phyloP scores from a whole-genome alignment of 2,888 invertebrate genomes.

The Laothoe populi region DNA sequence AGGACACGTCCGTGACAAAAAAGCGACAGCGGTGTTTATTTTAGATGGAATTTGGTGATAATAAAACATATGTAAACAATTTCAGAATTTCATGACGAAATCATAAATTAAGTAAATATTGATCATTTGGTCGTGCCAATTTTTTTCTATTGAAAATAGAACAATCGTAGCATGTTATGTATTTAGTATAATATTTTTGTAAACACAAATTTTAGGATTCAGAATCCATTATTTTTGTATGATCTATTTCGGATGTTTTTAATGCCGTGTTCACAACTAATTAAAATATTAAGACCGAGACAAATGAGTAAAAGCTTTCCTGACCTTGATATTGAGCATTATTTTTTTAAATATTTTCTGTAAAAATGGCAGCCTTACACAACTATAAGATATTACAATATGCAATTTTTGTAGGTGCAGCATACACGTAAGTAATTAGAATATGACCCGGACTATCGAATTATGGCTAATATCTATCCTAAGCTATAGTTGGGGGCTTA shows the following conservation, averaged over 20 bases:
- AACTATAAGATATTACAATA: not conserved
- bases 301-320: no score
- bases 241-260: no score
- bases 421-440: not conserved
- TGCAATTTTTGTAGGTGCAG: conserved; percentile 1
- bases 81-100: not conserved
- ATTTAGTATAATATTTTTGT: no score
- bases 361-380: not conserved
- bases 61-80: not conserved
- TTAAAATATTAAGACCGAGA: no score
- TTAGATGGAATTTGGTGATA: not conserved
- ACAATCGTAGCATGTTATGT: no score
- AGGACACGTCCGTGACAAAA: conserved; percentile 24
- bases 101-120: no score
- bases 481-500: conserved; percentile 33
- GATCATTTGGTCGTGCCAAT: no score
- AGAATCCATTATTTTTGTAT: no score
- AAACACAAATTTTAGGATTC: no score
- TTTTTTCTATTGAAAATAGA: no score
- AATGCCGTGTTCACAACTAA: no score
- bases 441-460: conserved; percentile 29
- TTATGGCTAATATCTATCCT: conserved; percentile 33
- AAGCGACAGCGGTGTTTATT: conserved; percentile 38
- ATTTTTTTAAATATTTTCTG: not conserved
- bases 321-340: no score